Conservation (phyloP, 2,797 vertebrate species). For the Eremophila alpestris region DNA sequence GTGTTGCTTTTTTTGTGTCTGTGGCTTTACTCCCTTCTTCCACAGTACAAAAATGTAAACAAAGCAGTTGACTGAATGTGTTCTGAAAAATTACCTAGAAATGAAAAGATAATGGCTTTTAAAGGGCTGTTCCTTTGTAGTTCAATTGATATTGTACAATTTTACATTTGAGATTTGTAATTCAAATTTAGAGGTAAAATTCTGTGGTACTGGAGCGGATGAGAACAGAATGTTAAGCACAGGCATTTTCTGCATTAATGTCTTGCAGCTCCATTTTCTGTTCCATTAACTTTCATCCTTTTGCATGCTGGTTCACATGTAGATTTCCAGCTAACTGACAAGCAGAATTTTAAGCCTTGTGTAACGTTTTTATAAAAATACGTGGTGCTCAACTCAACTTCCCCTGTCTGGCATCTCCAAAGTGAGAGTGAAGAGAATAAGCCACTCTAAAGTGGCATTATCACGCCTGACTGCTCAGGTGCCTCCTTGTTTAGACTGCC, state of each 20-base stretch:
- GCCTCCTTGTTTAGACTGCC: neutral
- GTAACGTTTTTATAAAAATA: neutral
- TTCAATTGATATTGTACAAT: neutral
- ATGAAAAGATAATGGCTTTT: neutral
- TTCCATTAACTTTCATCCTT: neutral
- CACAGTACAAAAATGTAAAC: neutral
- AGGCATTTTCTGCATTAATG: neutral
- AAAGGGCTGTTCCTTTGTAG: neutral
- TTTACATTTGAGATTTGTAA: neutral
- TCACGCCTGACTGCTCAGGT: neutral
- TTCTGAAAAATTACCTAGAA: neutral
- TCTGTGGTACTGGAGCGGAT: neutral
- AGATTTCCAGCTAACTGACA: neutral
- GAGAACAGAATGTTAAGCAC: neutral
- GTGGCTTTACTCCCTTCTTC: neutral
- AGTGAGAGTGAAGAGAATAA: neutral
- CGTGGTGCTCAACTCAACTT: rapidly evolving
- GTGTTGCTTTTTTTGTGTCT: neutral
- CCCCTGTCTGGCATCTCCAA: neutral
- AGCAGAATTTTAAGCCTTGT: neutral
- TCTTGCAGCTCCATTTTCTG: conserved; percentile 4
- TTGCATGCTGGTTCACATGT: neutral
- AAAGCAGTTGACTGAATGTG: neutral
- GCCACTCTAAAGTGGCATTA: neutral
- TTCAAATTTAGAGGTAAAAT: conserved; percentile 2